Base-by-base conservation (phyloP, 2,113 vertebrate species). In the Lutjanus erythropterus region DNA sequence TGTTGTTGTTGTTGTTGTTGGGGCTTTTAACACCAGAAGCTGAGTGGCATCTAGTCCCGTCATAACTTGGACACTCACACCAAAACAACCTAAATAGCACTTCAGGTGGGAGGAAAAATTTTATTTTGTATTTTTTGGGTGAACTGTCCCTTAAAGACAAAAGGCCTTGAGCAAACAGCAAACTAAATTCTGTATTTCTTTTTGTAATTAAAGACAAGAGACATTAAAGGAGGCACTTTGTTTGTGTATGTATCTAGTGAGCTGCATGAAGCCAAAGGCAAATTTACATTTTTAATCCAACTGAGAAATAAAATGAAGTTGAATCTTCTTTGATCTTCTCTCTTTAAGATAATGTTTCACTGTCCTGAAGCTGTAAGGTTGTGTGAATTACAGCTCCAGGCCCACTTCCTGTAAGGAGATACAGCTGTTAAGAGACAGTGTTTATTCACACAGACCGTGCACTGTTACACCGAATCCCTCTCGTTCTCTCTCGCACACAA, bases 351-450 rank as follows among this genome's bases (percentile, higher is more conserved):
- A 49, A 55, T 47, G 25, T 33, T 52, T 18, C 44, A 25, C n/a
- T 59, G 47, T 68, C 74, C 35, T 3, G 4, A 70, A 88, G 61
- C 82, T 80, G 59, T 27, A 23, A 81, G 67, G 18, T 25, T 46
- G 50, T 33, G 29, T 65, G 76, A 33, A 37, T 69, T 41, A 53
- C 47, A 81, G 66, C 79, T 75, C 35, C 41, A 50, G 75, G 78
- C 80, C 71, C 52, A 86, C 72, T 87, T 92, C 88, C 93, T 92
- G 85, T 87, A 41, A 75, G 62, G 41, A 84, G 83, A 89, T 68
- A 64, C 70, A 82, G 80, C 84, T 85, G 83, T 41, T 72, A 21
- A 73, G 64, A 83, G 82, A 73, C 58, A 58, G 21, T 73, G 67
- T 88, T 78, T 78, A 84, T 90, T 72, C 70, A 66, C 65, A 72